A percentile compares a stretch with the other conserved stretches of the same genome.
These are phyloP conservation scores for Saguinus imperator DNA, from an alignment of 2,113 vertebrate genomes.

Conservation along the genomic window DNA sequence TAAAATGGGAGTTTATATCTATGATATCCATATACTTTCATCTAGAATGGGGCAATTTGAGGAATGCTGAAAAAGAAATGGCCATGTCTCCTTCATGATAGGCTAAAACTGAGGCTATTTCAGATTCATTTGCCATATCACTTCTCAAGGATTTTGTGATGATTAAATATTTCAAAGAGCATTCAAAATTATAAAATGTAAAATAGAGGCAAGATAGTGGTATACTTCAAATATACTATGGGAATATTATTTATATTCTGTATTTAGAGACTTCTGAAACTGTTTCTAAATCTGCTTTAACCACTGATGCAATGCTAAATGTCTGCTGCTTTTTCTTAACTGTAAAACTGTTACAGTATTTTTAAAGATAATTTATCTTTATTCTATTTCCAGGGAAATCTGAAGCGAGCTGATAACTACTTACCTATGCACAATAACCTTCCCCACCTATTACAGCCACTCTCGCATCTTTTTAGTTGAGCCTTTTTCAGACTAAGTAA, in stretches of 20 bases:
- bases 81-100: background rate
- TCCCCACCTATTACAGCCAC: background rate
- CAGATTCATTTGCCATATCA: background rate
- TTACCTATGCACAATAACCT: background rate
- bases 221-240: background rate
- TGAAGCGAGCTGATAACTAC: background rate
- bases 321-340: background rate
- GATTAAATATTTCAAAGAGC: background rate
- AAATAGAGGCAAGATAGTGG: background rate
- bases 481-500: background rate
- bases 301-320: background rate
- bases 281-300: constrained; percentile 8
- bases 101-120: background rate
- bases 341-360: background rate
- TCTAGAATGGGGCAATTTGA: background rate
- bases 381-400: background rate
- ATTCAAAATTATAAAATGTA: constrained; percentile 27
- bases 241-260: background rate
- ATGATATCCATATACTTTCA: background rate
- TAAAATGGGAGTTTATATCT: background rate
- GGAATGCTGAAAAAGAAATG: background rate
- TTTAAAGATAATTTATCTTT: constrained; percentile 10
- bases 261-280: background rate
- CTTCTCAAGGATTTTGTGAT: background rate
- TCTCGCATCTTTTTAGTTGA: background rate